These are phyloP conservation scores for Mycalesis mineus DNA, from an alignment of 2,888 invertebrate species.

Conservation along the genomic window DNA sequence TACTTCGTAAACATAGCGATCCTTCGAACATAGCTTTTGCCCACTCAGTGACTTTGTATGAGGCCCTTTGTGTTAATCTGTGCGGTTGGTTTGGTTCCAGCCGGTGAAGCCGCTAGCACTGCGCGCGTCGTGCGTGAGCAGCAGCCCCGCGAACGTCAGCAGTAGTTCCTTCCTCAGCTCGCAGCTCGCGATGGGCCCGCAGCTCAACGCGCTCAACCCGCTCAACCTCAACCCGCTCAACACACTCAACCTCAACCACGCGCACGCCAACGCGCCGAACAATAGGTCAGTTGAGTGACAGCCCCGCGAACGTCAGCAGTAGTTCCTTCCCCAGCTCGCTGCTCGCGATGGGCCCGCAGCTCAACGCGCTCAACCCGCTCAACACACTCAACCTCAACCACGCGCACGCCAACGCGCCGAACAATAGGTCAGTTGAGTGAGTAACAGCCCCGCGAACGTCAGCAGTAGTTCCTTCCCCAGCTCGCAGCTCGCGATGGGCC, in stretches of 20 bases:
- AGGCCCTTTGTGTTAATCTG: neutral
- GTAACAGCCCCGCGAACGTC: conserved; percentile 68
- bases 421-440: conserved; percentile 74
- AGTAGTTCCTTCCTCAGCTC: conserved; percentile 77
- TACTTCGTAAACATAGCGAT: no score
- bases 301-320: conserved; percentile 62
- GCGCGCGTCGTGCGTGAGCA: conserved; percentile 74
- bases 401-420: conserved; percentile 22
- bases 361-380: neutral
- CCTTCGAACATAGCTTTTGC: no score
- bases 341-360: conserved; percentile 4
- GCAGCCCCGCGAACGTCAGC: conserved; percentile 67
- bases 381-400: conserved; percentile 66
- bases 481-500: conserved; percentile 24
- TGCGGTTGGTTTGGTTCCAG: conserved; percentile 71
- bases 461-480: conserved; percentile 78
- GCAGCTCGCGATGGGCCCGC: neutral
- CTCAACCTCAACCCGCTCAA: conserved; percentile 1
- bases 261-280: conserved; percentile 13
- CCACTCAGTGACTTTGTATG: no score
- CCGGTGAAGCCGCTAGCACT: conserved; percentile 93
- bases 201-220: conserved; percentile 2
- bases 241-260: conserved; percentile 67
- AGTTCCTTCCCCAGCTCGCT: conserved; percentile 77
- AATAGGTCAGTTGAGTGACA: conserved; percentile 77